These are phyloP conservation scores for Branchinecta lynchi DNA, from an alignment of 1,140 invertebrate species.

Conservation along the genomic window DNA sequence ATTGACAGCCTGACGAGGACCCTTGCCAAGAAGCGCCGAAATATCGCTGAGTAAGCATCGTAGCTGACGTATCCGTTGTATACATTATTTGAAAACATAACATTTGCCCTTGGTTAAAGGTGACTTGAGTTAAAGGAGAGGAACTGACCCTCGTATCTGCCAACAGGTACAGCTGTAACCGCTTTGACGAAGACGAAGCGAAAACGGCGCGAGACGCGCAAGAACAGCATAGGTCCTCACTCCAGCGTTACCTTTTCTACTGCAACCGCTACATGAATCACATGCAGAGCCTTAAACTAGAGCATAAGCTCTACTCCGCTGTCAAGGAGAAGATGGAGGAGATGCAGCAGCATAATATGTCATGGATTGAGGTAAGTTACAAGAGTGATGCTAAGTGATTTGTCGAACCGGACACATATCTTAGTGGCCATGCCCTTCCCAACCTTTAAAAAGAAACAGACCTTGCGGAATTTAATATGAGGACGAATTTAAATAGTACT, in stretches of 20 bases:
- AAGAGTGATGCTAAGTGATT: neutral
- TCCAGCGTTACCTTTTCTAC: constrained; percentile 92
- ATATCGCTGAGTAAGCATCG: no score
- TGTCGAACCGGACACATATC: neutral
- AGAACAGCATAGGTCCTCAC: constrained; percentile 75
- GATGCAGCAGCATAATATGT: constrained; percentile 99
- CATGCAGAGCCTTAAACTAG: constrained; percentile 96
- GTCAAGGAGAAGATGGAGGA: constrained; percentile 98
- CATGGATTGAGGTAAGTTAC: constrained; percentile 87
- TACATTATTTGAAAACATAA: no score
- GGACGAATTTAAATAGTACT: neutral
- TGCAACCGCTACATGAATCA: constrained; percentile 99
- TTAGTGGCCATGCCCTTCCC: neutral
- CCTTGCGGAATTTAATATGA: constrained; percentile 15
- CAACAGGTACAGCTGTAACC: constrained; percentile 85
- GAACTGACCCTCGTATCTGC: neutral
- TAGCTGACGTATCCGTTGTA: no score
- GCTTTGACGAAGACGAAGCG: constrained; percentile 92
- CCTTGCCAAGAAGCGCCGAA: no score
- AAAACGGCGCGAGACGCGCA: constrained; percentile 90
- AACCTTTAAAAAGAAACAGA: neutral
- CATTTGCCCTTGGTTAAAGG: no score
- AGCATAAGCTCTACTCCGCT: constrained; percentile 83
- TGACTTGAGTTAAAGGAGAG: no score
- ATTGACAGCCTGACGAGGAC: no score